Percentiles rank a stretch among this genome's conserved stretches.
phyloP scores from a whole-genome alignment of 1,140 invertebrate genomes.

The Colletes gigas region DNA sequence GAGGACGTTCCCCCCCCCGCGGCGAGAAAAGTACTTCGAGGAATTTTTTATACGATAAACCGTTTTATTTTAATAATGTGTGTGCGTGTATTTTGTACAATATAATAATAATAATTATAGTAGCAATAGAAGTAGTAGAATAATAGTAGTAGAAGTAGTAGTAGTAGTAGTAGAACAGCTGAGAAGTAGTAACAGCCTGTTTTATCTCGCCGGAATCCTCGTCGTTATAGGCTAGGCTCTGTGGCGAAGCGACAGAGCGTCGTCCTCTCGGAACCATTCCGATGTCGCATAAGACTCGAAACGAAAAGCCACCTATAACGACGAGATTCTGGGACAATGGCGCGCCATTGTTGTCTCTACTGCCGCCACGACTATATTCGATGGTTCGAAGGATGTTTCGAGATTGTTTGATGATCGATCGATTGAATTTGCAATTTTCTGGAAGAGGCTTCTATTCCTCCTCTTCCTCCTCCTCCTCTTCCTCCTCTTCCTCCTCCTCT shows the following conservation, averaged over 20 bases:
- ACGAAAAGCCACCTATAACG: slow-evolving; percentile 7
- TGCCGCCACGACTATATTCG: slow-evolving; percentile 48
- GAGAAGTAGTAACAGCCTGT: slow-evolving; percentile 55
- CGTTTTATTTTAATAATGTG: slow-evolving; percentile 73
- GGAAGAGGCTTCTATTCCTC: slow-evolving; percentile 81
- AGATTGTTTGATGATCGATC: slow-evolving; percentile 44
- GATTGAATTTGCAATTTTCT: slow-evolving; percentile 29
- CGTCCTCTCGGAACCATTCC: neutral
- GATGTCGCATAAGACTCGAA: neutral
- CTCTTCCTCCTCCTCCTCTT: slow-evolving; percentile 85
- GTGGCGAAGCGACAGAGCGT: neutral
- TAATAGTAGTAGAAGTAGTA: slow-evolving; percentile 62
- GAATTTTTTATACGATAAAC: slow-evolving; percentile 69
- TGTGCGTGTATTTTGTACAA: slow-evolving; percentile 68
- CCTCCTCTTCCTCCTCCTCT: slow-evolving; percentile 86
- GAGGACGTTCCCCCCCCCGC: too few relatives aligned
- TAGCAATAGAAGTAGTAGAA: slow-evolving; percentile 63
- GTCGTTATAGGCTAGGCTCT: slow-evolving; percentile 11
- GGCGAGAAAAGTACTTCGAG: neutral
- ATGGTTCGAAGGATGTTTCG: slow-evolving; percentile 48
- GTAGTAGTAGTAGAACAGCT: slow-evolving; percentile 64
- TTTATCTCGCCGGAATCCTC: slow-evolving; percentile 25
- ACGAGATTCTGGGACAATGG: slow-evolving; percentile 37
- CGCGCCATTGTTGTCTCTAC: slow-evolving; percentile 40
- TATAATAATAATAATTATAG: slow-evolving; percentile 66